Evolutionary conservation across 2,888 invertebrate species (phyloP), one percentile per base, ranked within the genome.

Genomic region (Xylophagus ater): DNA sequence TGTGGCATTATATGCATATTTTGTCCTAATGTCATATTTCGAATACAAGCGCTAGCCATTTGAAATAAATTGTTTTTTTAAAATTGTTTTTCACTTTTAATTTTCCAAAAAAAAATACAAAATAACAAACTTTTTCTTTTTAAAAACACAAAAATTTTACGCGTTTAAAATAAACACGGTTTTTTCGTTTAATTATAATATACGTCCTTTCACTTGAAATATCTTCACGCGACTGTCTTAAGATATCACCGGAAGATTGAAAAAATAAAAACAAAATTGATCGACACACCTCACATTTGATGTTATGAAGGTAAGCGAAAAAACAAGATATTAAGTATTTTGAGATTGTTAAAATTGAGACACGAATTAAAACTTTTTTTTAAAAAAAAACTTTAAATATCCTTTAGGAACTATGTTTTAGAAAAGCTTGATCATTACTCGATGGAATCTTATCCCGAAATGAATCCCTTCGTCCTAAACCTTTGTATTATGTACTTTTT

Each of bases 381-480:
- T 9, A 21, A 20, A 26, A 34, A 26, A 34, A 28, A 18, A 34
- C 9, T 20, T 19, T 14, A 34, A 26, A 34, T 40, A 34, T 40
- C 40, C 40, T 40, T 39, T 28, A n/a, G 18, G 13, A 12, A 12
- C 13, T 26, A 13, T 12, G 26, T 26, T 3, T 26, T 12, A n/a
- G 26, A 26, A 26, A 33, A 12, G 21, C 23, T 23, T 4, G 44
- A 40, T 58, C 54, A 55, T 59, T 52, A 59, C 63, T 59, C 59
- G 58, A 53, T 60, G 65, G 59, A 62, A 65, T 67, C 66, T 61
- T 62, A 67, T 67, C 63, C 65, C 68, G 65, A 59, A 70, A 68
- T 72, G 71, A 66, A 68, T 58, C 61, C 60, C 59, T 58, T 63
- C 59, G 66, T 66, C 62, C 65, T 62, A 56, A 53, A 50, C 54